Percentiles rank a stretch among this genome's conserved stretches.
Evolutionary conservation across 2,797 vertebrate species (phyloP).

Genomic region (Martes flavigula): DNA sequence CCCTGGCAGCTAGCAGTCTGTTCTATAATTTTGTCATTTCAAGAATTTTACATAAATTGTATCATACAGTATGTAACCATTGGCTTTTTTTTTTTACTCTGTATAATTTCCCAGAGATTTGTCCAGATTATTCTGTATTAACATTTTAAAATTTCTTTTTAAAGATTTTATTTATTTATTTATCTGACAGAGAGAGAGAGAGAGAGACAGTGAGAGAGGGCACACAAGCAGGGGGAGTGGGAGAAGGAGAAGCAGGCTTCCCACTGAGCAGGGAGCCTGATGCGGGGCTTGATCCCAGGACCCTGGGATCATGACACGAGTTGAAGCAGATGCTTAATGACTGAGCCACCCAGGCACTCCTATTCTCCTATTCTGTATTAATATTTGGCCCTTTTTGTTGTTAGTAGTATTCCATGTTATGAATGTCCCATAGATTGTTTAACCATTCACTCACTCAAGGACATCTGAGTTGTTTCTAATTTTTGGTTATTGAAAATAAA

Average conservation of each 20-base stretch:
- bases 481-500: not conserved
- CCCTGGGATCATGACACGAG: too few species aligned
- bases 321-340: too few species aligned
- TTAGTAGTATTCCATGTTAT: not conserved
- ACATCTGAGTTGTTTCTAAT: not conserved
- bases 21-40: not conserved
- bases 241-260: too few species aligned
- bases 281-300: too few species aligned
- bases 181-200: too few species aligned
- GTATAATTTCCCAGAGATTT: not conserved
- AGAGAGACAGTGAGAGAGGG: too few species aligned
- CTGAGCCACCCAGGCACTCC: too few species aligned
- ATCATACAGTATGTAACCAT: not conserved
- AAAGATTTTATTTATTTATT: too few species aligned
- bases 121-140: not conserved
- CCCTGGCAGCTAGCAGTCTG: not conserved
- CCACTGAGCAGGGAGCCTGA: too few species aligned
- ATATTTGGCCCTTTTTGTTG: not conserved
- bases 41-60: not conserved
- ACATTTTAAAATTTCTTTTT: not conserved
- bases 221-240: too few species aligned
- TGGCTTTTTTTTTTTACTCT: not conserved
- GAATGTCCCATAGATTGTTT: not conserved
- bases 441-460: not conserved
- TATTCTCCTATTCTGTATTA: not conserved